phyloP scores from a whole-genome alignment of 2,888 invertebrate genomes.

The Epinotia nisella region DNA sequence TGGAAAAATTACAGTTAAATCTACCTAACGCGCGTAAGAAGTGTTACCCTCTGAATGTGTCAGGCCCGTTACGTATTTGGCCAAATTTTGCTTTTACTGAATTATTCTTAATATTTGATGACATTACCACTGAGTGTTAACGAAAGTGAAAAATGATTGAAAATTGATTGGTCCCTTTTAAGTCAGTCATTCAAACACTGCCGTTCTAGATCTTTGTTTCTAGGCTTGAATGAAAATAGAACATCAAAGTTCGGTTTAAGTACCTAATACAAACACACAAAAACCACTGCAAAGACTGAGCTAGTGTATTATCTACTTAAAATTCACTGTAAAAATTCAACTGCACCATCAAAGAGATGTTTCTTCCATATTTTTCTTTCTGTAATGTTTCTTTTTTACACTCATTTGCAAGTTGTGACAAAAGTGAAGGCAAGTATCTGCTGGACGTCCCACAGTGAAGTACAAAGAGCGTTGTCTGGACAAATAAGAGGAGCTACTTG shows the following conservation, averaged over 20 bases:
- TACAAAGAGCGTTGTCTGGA: conserved; percentile 15
- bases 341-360: conserved; percentile 20
- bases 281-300: not conserved
- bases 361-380: conserved; percentile 12
- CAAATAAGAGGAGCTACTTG: not conserved
- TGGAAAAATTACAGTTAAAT: no score
- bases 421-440: conserved; percentile 25
- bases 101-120: no score
- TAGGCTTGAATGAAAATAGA: no score
- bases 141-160: no score
- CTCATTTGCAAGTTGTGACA: conserved; percentile 23
- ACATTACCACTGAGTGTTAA: no score
- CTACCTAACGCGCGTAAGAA: no score
- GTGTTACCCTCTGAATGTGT: no score
- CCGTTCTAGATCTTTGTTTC: no score
- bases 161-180: no score
- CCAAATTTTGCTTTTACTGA: no score
- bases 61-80: no score
- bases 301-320: not conserved
- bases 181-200: no score
- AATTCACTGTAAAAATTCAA: conserved; percentile 7
- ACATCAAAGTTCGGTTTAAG: not conserved
- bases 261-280: not conserved
- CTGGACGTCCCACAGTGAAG: not conserved
- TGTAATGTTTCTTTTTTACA: conserved; percentile 16